Evolutionary conservation across 2,113 vertebrate species (phyloP).

Genomic region (Acinonyx jubatus): DNA sequence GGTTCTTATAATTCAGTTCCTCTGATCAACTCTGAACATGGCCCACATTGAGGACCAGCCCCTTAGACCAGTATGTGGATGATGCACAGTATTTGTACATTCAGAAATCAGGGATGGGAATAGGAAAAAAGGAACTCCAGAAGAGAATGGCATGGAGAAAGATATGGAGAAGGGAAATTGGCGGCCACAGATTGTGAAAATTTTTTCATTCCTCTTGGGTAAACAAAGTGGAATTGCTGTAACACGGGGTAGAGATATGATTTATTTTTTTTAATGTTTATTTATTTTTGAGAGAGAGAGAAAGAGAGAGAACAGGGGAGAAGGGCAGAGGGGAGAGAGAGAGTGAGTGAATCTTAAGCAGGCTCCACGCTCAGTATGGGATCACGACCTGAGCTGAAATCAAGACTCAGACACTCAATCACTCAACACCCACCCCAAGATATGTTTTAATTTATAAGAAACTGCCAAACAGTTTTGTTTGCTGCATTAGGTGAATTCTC

Average conservation of each 20-base stretch:
- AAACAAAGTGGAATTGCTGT: background rate
- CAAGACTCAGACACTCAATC: too few species aligned
- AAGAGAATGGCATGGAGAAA: background rate
- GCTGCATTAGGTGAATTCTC: background rate
- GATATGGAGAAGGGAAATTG: background rate
- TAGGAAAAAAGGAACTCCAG: background rate
- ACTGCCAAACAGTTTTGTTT: background rate
- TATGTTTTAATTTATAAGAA: background rate
- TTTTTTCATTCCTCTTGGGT: background rate
- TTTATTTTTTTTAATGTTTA: background rate
- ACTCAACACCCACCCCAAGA: too few species aligned
- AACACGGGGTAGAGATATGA: background rate
- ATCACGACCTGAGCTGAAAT: too few species aligned
- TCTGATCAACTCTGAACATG: background rate
- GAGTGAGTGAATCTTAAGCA: too few species aligned
- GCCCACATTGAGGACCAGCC: background rate
- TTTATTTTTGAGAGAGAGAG: too few species aligned
- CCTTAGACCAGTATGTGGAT: background rate
- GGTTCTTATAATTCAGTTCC: background rate
- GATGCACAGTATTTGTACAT: background rate
- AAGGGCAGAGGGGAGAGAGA: too few species aligned
- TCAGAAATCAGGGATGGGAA: background rate
- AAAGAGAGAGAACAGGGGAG: too few species aligned
- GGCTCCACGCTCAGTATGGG: too few species aligned
- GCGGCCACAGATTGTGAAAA: background rate